Base-by-base conservation (phyloP, 2,888 invertebrate genomes). In the Apodemia duryi region DNA sequence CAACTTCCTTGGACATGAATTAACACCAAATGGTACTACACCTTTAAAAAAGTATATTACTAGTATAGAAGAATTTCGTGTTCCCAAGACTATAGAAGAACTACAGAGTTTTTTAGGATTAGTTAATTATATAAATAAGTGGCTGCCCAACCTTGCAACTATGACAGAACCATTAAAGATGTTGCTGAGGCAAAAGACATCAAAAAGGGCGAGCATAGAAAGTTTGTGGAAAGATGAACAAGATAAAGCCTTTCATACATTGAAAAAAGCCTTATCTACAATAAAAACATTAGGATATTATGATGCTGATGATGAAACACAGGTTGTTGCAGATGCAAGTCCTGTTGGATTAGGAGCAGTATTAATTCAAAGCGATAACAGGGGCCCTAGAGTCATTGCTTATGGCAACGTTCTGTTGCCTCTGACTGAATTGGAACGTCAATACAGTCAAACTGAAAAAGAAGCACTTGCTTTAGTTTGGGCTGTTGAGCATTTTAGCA, bases 101-200 rank as follows among this genome's bases (percentile, higher is more conserved):
- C 3, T 76, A 0, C 75, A 75, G 65, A 78, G 77, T 41, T 77
- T 77, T 64, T 38, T 77, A 1, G 76, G 76, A 0, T 38, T 77
- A 1, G 65, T 75, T 1, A 77, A 75, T 62, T 77, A 64, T 63
- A 62, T 73, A 0, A 60, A 57, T 0, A 74, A 74, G 63, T 73
- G 75, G 74, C 70, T 75, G n/a, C 74, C 73, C 0, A 66, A 75
- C 63, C 13, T 72, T 7, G 67, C 73, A 0, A 74, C 74, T 0
- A 7, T 49, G 0, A 73, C 72, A 28, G 75, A 74, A 62, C 74
- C 74, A 5, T n/a, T 75, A 0, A 65, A 66, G n/a, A 6, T 70
- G 65, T 2, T 73, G 29, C 49, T 72, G 2, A 9, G 67, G 2
- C 1, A 54, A 1, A 71, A 70, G 52, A 10, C 61, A 1, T 49